These are phyloP conservation scores for Tragulus kanchil DNA, from an alignment of 2,113 vertebrate species.

Conservation along the genomic window DNA sequence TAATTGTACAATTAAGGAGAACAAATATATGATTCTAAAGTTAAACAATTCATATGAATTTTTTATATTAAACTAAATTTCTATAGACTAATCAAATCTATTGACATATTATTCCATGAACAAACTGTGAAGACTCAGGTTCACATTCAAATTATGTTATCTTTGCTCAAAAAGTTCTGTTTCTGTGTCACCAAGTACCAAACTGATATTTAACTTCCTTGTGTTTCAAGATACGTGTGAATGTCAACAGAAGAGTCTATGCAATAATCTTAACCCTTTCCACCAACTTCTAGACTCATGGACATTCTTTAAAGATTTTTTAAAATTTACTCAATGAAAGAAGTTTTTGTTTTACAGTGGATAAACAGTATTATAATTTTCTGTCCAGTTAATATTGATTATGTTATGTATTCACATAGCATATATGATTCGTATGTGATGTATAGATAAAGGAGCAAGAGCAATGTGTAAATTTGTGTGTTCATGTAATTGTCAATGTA, in stretches of 20 bases:
- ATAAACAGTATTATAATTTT: neutral
- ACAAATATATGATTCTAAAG: neutral
- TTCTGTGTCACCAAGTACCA: neutral
- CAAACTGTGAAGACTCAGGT: neutral
- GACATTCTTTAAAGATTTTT: neutral
- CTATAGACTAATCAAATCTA: neutral
- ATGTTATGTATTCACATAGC: neutral
- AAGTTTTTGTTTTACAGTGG: slow-evolving; percentile 16
- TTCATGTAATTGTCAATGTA: neutral
- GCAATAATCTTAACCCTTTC: neutral
- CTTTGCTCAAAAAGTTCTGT: slow-evolving; percentile 17
- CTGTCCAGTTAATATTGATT: neutral
- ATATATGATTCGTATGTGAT: neutral
- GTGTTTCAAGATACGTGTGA: neutral
- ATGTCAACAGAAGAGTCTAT: neutral
- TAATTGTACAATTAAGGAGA: neutral
- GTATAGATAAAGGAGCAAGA: neutral
- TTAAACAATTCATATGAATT: neutral
- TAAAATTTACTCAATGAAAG: neutral
- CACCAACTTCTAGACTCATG: neutral
- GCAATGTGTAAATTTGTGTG: neutral
- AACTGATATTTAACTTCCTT: neutral
- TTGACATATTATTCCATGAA: neutral
- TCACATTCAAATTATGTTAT: neutral
- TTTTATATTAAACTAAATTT: neutral